Percentiles rank a stretch among this genome's conserved stretches.
Evolutionary conservation across 2,888 invertebrate species (phyloP).

Genomic region (Cerceris rybyensis): DNA sequence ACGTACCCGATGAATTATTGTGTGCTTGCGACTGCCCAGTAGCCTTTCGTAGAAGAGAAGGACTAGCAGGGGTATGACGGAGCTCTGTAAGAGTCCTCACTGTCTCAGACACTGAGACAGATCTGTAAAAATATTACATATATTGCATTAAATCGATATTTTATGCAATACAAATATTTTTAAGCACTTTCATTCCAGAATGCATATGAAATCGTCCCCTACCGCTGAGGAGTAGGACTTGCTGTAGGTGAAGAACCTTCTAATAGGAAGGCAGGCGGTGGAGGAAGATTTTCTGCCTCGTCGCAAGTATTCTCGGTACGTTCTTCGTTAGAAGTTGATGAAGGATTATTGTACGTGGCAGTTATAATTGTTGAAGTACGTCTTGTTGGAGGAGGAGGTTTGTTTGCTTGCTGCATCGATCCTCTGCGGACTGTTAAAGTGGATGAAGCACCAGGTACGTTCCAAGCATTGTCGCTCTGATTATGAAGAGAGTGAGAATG

Average conservation of each 20-base stretch:
- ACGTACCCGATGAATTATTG: constrained; percentile 42
- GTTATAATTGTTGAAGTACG: constrained; percentile 88
- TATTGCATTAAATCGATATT: background rate
- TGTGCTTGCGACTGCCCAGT: constrained; percentile 67
- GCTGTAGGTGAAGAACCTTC: constrained; percentile 82
- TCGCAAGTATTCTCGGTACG: constrained; percentile 63
- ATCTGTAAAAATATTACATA: constrained; percentile 65
- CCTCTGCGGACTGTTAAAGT: constrained; percentile 83
- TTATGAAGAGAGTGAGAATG: constrained; percentile 76
- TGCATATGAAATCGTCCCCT: constrained; percentile 26
- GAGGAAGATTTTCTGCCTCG: constrained; percentile 86
- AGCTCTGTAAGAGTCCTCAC: constrained; percentile 93
- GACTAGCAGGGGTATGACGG: constrained; percentile 93
- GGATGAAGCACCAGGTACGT: constrained; percentile 66
- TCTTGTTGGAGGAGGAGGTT: constrained; percentile 90
- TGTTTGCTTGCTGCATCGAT: constrained; percentile 86
- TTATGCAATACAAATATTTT: background rate
- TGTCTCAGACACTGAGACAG: constrained; percentile 89
- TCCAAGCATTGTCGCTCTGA: constrained; percentile 73
- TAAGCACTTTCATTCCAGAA: background rate
- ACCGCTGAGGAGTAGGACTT: constrained; percentile 78
- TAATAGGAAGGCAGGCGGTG: constrained; percentile 90
- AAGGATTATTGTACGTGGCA: constrained; percentile 44
- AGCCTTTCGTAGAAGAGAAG: constrained; percentile 86
- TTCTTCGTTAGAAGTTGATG: constrained; percentile 62